A percentile compares a stretch with the other conserved stretches of the same genome.
phyloP scores from a whole-genome alignment of 2,797 vertebrate species.

The Rhinophrynus dorsalis region DNA sequence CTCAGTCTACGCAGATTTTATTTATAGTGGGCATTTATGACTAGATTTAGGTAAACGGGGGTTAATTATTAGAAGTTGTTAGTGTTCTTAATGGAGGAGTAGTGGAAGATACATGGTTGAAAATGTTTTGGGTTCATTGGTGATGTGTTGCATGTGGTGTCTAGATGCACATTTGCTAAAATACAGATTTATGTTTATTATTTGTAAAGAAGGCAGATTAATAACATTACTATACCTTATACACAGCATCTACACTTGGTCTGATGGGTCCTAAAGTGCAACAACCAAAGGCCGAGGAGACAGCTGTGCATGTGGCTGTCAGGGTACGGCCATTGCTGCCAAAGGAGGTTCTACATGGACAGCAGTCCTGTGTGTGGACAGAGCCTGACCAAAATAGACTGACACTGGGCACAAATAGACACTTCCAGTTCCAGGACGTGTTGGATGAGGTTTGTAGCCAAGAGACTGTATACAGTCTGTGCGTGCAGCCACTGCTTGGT shows the following conservation, averaged over 20 bases:
- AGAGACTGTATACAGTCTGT: constrained; percentile 81
- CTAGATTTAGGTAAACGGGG: too few relatives aligned
- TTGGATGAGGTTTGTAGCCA: constrained; percentile 82
- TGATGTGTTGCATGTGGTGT: too few relatives aligned
- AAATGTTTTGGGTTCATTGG: too few relatives aligned
- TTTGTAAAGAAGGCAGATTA: too few relatives aligned
- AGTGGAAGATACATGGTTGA: too few relatives aligned
- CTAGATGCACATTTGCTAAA: too few relatives aligned
- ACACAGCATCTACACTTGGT: not conserved
- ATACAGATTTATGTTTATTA: too few relatives aligned
- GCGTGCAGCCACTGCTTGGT: constrained; percentile 86
- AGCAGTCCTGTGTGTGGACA: constrained; percentile 83
- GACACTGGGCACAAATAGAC: constrained; percentile 82
- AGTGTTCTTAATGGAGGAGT: too few relatives aligned
- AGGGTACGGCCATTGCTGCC: constrained; percentile 87
- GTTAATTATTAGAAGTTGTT: too few relatives aligned
- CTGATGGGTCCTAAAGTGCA: constrained; percentile 77
- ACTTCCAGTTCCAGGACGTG: constrained; percentile 83
- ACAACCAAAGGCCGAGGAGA: constrained; percentile 72
- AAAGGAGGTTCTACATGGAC: constrained; percentile 85
- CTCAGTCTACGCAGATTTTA: too few relatives aligned
- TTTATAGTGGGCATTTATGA: too few relatives aligned
- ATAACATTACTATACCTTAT: not conserved
- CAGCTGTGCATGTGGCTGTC: constrained; percentile 83
- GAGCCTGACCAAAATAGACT: constrained; percentile 71